A percentile compares a stretch with the other conserved stretches of the same genome.
phyloP scores from a whole-genome alignment of 2,113 vertebrate species.

The western clawed frog (Xenopus tropicalis) region UCB_Xtro_10.0 CM004451.2:77251501-77252000 shows the following conservation, averaged over 20 bases:
- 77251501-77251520: constrained; percentile 98
- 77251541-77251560: constrained; percentile 91
- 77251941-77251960: constrained; percentile 56
- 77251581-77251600: not conserved
- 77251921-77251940: constrained; percentile 94
- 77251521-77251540: constrained; percentile 97
- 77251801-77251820: constrained; percentile 98
- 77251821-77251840: constrained; percentile 89
- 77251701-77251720: no score
- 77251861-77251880: constrained; percentile 90
- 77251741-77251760: constrained; percentile 97
- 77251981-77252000: no score
- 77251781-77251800: constrained; percentile 90
- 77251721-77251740: constrained; percentile 77
- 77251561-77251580: constrained; percentile 78
- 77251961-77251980: no score
- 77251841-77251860: constrained; percentile 87
- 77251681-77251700: no score
- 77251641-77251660: no score
- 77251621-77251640: no score
- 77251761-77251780: constrained; percentile 95
- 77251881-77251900: constrained; percentile 97
- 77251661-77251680: no score
- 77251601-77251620: not conserved
- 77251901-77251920: constrained; percentile 92